A percentile compares a stretch with the other conserved stretches of the same genome.
Evolutionary conservation across 1,140 invertebrate species (phyloP).

Genomic region (Hydropsyche tenuis): DNA sequence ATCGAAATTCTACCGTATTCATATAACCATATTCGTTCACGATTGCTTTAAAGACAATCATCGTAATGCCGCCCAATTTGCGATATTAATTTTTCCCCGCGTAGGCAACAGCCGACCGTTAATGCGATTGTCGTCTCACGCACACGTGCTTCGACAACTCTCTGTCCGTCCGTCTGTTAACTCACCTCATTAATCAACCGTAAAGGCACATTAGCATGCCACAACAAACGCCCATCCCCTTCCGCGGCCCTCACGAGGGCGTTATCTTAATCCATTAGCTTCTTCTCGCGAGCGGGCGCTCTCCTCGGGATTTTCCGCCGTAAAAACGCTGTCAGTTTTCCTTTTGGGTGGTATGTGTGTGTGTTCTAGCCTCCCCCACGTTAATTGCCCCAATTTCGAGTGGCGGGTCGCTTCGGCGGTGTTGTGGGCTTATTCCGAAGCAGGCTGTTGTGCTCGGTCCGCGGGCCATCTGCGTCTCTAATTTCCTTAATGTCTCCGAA

Average conservation of each 20-base stretch:
- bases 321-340: no score
- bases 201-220: slow-evolving; percentile 31
- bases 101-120: background rate
- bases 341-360: background rate
- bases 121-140: slow-evolving; percentile 12
- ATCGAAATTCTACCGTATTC: no score
- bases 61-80: no score
- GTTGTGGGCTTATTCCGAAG: background rate
- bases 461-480: slow-evolving; percentile 38
- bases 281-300: background rate
- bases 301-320: background rate
- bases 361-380: slow-evolving; percentile 34
- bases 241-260: background rate
- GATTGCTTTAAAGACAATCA: no score
- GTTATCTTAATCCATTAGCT: slow-evolving; percentile 41
- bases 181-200: slow-evolving; percentile 31
- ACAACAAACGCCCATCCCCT: no score
- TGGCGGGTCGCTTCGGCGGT: background rate
- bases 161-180: background rate
- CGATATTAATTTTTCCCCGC: no score
- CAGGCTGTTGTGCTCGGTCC: background rate
- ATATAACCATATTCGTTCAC: no score
- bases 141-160: background rate
- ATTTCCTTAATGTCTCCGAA: slow-evolving; percentile 38
- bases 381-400: slow-evolving; percentile 43